Conservation (phyloP, 2,797 vertebrate genomes). For the Merluccius polli region DNA sequence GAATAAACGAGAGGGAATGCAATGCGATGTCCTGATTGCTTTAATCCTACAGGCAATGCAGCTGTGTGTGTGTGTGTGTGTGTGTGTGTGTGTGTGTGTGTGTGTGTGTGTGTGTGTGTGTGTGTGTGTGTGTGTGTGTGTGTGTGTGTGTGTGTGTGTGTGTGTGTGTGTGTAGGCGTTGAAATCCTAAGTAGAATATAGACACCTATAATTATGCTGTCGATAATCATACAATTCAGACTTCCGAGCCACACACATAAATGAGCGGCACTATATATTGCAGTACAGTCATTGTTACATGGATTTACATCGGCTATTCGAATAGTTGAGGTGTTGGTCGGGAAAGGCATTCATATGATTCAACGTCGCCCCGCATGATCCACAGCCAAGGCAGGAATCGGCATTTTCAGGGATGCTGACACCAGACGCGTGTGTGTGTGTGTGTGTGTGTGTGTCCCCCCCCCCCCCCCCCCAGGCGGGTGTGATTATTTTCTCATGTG, state of each 20-base stretch:
- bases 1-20: slow-evolving; percentile 57
- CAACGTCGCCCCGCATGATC: slow-evolving; percentile 50
- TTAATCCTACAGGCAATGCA: slow-evolving; percentile 97
- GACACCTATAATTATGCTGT: slow-evolving; percentile 10
- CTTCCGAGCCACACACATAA: neutral
- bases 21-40: slow-evolving; percentile 80
- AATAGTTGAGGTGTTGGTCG: slow-evolving; percentile 41
- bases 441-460: too few relatives aligned
- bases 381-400: slow-evolving; percentile 48
- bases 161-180: slow-evolving; percentile 79
- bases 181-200: slow-evolving; percentile 75
- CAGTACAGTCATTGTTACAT: neutral
- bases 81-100: slow-evolving; percentile 31
- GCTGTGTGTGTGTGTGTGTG: slow-evolving; percentile 72
- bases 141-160: slow-evolving; percentile 17
- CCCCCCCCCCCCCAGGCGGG: too few relatives aligned
- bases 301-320: slow-evolving; percentile 27
- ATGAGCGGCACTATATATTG: neutral
- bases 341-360: slow-evolving; percentile 36
- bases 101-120: slow-evolving; percentile 32
- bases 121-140: slow-evolving; percentile 52
- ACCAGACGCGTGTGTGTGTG: neutral
- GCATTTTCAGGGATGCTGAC: slow-evolving; percentile 44
- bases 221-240: neutral
- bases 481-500: neutral